Evolutionary conservation across 2,113 vertebrate species (phyloP), one percentile per base, ranked within the genome.

Genomic region (Mormyrus lacerda): DNA sequence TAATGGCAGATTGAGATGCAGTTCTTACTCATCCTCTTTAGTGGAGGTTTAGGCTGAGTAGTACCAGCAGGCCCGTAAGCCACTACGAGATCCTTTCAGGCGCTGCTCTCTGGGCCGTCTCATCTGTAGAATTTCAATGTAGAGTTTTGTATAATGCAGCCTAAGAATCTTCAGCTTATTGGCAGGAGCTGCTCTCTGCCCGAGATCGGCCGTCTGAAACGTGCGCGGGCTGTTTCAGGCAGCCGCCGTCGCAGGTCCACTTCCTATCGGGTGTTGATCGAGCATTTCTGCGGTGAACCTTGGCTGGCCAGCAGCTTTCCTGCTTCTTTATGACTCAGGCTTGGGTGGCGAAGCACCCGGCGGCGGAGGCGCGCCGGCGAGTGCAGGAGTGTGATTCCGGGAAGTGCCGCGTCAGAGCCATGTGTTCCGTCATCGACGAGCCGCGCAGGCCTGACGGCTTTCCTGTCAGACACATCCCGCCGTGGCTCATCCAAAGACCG

Each of bases 301-400:
- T 11, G n/a, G 61, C 61, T 3, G n/a, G n/a, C n/a, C n/a, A 11
- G 61, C 27, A 31, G 61, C 61, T 69, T 10, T 27, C 61, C 85
- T 44, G 35, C 35, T 69, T 13, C 50, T 86, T 13, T 87, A 44
- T 47, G 58, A 53, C 85, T 86, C 31, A 42, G 35, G 73, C 83
- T 84, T 73, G 89, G 45, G 44, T 50, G 69, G 47, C 4, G 1
- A 10, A 55, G 50, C 24, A 44, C 19, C 35, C 9, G 47, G 35
- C 5, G 7, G 88, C 65, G 17, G 73, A 39, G 73, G 31, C 1
- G 7, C 39, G 48, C 48, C 58, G 73, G 73, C 73, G 50, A 47
- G 15, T 15, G 73, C 73, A 44, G 88, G 13, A 79, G 73, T 83
- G 88, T 42, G 69, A 88, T 88, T 88, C 69, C 48, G 31, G 69